phyloP scores from a whole-genome alignment of 2,888 invertebrate genomes.

The Herminia tarsipennalis region DNA sequence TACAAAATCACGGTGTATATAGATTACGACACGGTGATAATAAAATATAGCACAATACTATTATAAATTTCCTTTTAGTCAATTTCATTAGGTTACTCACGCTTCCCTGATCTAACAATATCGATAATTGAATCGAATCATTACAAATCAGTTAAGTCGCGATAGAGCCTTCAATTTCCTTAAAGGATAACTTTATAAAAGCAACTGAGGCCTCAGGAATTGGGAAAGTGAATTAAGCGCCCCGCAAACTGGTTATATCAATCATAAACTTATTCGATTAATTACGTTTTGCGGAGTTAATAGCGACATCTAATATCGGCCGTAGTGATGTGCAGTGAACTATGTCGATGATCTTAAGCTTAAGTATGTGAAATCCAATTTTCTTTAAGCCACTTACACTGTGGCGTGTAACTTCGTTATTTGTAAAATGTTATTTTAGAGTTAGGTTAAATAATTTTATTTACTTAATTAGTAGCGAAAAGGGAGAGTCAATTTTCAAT shows the following conservation, averaged over 20 bases:
- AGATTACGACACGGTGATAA: neutral
- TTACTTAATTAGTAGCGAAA: too few relatives aligned
- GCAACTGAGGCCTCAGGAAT: conserved; percentile 70
- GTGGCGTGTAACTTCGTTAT: neutral
- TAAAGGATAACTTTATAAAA: conserved; percentile 82
- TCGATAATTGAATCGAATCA: conserved; percentile 68
- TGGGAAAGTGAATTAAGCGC: conserved; percentile 85
- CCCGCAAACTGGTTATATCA: conserved; percentile 86
- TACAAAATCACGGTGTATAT: too few relatives aligned
- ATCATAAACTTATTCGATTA: conserved; percentile 86
- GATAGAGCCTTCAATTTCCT: conserved; percentile 78
- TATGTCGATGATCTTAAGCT: conserved; percentile 22
- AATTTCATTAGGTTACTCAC: conserved; percentile 59
- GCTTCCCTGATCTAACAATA: conserved; percentile 55
- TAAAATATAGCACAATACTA: conserved; percentile 33
- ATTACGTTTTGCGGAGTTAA: conserved; percentile 86
- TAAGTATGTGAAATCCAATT: conserved; percentile 12
- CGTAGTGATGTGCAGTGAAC: conserved; percentile 55
- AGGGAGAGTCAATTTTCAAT: too few relatives aligned
- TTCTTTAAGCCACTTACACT: neutral
- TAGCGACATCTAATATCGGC: conserved; percentile 84
- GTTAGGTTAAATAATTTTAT: too few relatives aligned
- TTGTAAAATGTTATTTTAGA: too few relatives aligned
- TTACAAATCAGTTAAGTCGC: conserved; percentile 71
- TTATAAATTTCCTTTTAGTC: conserved; percentile 56